Conservation (phyloP, 1,140 invertebrate species). For the Anadara kagoshimensis region DNA sequence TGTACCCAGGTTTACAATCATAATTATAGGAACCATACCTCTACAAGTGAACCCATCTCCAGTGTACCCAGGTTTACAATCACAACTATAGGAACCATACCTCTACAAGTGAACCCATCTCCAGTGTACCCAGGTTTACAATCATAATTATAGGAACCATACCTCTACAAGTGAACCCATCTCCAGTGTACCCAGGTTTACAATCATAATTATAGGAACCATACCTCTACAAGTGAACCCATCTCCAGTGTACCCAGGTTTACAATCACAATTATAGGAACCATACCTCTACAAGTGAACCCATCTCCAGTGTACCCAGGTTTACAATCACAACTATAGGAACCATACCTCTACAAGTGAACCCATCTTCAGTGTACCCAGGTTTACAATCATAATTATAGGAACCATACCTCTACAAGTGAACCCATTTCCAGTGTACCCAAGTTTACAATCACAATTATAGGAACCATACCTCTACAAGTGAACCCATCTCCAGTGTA, state of each 20-base stretch:
- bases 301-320: constrained; percentile 68
- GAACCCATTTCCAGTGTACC: constrained; percentile 68
- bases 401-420: constrained; percentile 67
- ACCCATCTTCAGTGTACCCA: constrained; percentile 66
- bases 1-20: constrained; percentile 79
- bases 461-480: constrained; percentile 60
- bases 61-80: constrained; percentile 67
- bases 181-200: constrained; percentile 65
- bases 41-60: constrained; percentile 68
- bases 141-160: constrained; percentile 63
- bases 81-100: constrained; percentile 70
- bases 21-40: constrained; percentile 47
- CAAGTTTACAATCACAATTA: constrained; percentile 79
- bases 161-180: constrained; percentile 69
- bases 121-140: constrained; percentile 78
- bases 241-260: constrained; percentile 75
- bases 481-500: constrained; percentile 67
- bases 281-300: constrained; percentile 65
- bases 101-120: constrained; percentile 71
- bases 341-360: constrained; percentile 70
- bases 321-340: constrained; percentile 70
- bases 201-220: constrained; percentile 72
- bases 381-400: constrained; percentile 80
- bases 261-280: constrained; percentile 76
- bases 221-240: constrained; percentile 69